Evolutionary conservation across 2,888 invertebrate species (phyloP), one percentile per base, ranked within the genome.

Genomic region (Synergus itoensis): DNA sequence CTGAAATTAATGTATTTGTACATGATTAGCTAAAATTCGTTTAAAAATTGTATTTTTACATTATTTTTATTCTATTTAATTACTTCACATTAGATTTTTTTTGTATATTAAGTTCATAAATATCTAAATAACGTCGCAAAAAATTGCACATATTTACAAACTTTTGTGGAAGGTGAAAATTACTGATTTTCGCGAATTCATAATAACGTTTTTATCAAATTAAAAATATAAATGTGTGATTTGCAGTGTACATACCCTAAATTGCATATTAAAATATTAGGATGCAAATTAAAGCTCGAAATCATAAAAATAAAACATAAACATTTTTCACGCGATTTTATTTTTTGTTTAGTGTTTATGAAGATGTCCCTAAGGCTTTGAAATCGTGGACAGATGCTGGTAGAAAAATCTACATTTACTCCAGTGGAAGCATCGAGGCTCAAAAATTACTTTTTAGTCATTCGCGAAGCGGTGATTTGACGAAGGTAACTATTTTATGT

Each of bases 341-440:
- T 80, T 86, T 83, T 85, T 94, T 94, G 75, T 92, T 18, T 40
- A 98, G 98, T 91, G 94, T 99, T 43, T 99, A 96, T 91, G 95
- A 96, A 12, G 99, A 99, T 92, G 98, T 98, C 0, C 94, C 95
- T 0, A 93, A 94, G 18, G 95, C 96, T 1, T 93, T 99, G 69
- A 94, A 96, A 88, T 93, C 94, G 80, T 97, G 98, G 96, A 94
- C 94, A 4, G 93, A 94, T 4, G 92, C 93, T 16, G 96, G 95
- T 41, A 94, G 94, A 53, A 94, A 94, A 83, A 93, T 99, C 75
- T 98, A 95, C 89, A 95, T 98, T 82, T 99, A 97, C 92, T 99
- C 99, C 0, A 98, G 98, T 41, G 99, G 98, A 69, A 98, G 98
- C 78, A 95, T 97, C 0, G 96, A 96, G 87, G 97, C 98, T 16